Conservation (phyloP, 2,113 vertebrate species). For the Prionailurus bengalensis region DNA sequence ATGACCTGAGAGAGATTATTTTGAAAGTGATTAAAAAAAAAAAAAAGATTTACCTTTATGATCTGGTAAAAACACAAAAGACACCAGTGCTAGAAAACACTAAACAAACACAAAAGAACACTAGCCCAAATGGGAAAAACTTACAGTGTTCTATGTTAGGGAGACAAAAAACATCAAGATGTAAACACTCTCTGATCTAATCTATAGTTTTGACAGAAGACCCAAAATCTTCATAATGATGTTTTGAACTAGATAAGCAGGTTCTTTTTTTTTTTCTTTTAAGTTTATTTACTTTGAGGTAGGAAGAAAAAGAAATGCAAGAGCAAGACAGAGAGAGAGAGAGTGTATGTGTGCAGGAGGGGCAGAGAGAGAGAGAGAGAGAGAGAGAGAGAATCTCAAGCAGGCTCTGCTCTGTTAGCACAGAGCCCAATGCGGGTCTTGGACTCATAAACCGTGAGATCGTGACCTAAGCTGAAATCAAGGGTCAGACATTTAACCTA, state of each 20-base stretch:
- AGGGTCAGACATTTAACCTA: no score
- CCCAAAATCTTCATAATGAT: background rate
- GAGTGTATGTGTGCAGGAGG: no score
- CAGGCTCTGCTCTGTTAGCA: no score
- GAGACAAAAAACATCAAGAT: background rate
- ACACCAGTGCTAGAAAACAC: background rate
- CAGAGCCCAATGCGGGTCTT: no score
- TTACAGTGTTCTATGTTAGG: background rate
- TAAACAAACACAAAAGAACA: background rate
- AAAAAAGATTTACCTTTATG: background rate
- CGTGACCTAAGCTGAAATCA: no score
- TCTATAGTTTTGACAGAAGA: background rate
- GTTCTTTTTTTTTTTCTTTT: no score
- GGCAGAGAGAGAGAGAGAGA: no score
- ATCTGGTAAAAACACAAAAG: background rate
- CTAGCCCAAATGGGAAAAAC: background rate
- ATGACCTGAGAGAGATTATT: background rate
- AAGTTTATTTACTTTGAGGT: no score
- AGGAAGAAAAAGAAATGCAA: no score
- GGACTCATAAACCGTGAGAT: no score
- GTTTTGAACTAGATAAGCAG: constrained; percentile 11
- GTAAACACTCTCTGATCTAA: background rate
- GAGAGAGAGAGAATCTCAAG: no score
- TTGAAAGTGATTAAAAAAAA: background rate
- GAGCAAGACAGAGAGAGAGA: no score